Percentiles rank a stretch among this genome's conserved stretches.
These are phyloP conservation scores for Ptycholaimellus sp. DNA, from an alignment of 2,888 invertebrate genomes.

Conservation along the genomic window DNA sequence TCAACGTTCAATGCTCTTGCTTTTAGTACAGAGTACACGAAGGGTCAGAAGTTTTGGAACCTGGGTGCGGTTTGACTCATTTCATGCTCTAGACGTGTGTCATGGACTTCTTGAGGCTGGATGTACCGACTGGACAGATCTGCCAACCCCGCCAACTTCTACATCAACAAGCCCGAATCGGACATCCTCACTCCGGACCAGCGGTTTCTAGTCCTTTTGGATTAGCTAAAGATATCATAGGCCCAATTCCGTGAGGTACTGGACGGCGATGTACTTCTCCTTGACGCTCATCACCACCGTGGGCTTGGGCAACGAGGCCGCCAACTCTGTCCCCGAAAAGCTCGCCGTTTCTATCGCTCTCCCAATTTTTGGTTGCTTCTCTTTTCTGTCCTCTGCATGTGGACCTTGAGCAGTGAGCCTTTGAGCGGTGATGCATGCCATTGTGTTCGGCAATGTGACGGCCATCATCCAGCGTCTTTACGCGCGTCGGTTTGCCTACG, in stretches of 20 bases:
- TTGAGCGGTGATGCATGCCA: slow-evolving; percentile 83
- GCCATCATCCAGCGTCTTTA: slow-evolving; percentile 93
- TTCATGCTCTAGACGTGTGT: not conserved
- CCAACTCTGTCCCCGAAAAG: slow-evolving; percentile 31
- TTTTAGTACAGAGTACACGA: not conserved
- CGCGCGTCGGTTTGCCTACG: slow-evolving; percentile 67
- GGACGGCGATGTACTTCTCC: slow-evolving; percentile 85
- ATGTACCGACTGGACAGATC: not conserved
- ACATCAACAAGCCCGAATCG: slow-evolving; percentile 1
- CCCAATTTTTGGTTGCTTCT: slow-evolving; percentile 4
- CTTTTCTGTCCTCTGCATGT: not conserved
- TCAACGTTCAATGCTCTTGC: not conserved
- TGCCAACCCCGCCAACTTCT: not conserved
- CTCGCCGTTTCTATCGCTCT: slow-evolving; percentile 2
- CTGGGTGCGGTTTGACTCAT: not conserved
- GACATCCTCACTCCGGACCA: not conserved
- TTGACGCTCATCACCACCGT: slow-evolving; percentile 86
- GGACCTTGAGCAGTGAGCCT: too few species aligned
- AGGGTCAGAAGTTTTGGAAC: not conserved
- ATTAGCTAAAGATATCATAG: not conserved
- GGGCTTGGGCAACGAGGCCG: slow-evolving; percentile 63
- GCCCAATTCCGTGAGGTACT: too few species aligned
- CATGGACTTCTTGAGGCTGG: not conserved
- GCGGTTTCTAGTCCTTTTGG: not conserved
- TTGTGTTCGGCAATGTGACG: slow-evolving; percentile 88